These are phyloP conservation scores for Barnardius zonarius DNA, from an alignment of 2,113 vertebrate genomes.

Conservation along the genomic window DNA sequence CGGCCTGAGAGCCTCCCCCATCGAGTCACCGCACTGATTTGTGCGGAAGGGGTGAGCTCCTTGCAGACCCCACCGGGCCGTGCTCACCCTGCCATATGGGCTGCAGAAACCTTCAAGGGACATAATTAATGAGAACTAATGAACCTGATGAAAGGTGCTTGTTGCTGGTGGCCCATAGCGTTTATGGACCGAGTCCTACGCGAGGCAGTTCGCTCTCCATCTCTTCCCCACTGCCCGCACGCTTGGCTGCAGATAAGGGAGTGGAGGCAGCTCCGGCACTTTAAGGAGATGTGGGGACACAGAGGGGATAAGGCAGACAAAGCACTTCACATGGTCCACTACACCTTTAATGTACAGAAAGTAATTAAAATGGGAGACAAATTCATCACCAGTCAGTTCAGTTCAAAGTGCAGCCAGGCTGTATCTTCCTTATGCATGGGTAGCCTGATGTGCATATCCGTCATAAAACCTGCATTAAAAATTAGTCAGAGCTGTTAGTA, in stretches of 20 bases:
- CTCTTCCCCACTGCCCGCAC: not conserved
- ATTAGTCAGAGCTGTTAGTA: slow-evolving; percentile 50
- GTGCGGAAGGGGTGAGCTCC: not conserved
- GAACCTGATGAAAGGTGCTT: not conserved
- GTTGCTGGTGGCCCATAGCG: not conserved
- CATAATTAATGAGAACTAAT: slow-evolving; percentile 38
- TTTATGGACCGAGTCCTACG: not conserved
- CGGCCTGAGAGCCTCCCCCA: not conserved
- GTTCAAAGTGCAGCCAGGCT: not conserved
- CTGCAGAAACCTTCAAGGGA: not conserved
- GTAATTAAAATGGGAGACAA: slow-evolving; percentile 54
- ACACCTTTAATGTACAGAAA: slow-evolving; percentile 35
- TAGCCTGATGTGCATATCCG: slow-evolving; percentile 29
- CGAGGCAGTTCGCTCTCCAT: not conserved
- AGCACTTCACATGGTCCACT: slow-evolving; percentile 36
- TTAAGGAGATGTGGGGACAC: not conserved
- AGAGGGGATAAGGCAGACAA: not conserved
- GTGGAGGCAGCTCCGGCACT: not conserved
- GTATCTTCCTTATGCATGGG: slow-evolving; percentile 35
- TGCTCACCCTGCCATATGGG: not conserved
- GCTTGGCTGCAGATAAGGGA: not conserved
- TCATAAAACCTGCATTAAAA: slow-evolving; percentile 56
- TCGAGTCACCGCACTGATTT: not conserved
- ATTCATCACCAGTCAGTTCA: slow-evolving; percentile 24
- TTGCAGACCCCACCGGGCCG: not conserved